phyloP scores from a whole-genome alignment of 2,113 vertebrate species.

The Prionailurus viverrinus region DNA sequence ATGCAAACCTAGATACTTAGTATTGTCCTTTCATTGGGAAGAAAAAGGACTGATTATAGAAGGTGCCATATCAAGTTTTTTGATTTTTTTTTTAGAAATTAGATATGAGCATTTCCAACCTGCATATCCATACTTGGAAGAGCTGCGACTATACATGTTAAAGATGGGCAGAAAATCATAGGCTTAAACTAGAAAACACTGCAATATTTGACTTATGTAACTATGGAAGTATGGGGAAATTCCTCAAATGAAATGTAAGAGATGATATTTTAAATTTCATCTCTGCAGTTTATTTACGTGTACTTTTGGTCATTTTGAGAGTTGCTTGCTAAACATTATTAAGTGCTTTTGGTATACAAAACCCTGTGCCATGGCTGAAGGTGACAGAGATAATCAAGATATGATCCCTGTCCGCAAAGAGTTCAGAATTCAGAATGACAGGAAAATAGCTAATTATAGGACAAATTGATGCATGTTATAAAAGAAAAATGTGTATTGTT shows the following conservation, averaged over 20 bases:
- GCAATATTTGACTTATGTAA: not conserved
- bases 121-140: not conserved
- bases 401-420: not conserved
- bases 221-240: not conserved
- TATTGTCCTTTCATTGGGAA: not conserved
- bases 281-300: not conserved
- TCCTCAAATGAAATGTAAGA: not conserved
- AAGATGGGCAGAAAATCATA: not conserved
- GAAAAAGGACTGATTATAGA: not conserved
- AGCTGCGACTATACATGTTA: not conserved
- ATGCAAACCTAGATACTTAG: not conserved
- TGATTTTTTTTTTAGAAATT: not conserved
- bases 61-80: not conserved
- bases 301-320: not conserved
- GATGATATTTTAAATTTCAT: not conserved
- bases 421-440: not conserved
- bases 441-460: not conserved
- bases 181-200: not conserved
- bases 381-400: not conserved
- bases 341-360: not conserved
- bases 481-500: not conserved
- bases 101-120: not conserved
- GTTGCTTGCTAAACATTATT: not conserved
- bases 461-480: not conserved
- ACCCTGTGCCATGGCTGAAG: not conserved